Evolutionary conservation across 2,888 invertebrate species (phyloP).

Genomic region (Hipparchia semele): DNA sequence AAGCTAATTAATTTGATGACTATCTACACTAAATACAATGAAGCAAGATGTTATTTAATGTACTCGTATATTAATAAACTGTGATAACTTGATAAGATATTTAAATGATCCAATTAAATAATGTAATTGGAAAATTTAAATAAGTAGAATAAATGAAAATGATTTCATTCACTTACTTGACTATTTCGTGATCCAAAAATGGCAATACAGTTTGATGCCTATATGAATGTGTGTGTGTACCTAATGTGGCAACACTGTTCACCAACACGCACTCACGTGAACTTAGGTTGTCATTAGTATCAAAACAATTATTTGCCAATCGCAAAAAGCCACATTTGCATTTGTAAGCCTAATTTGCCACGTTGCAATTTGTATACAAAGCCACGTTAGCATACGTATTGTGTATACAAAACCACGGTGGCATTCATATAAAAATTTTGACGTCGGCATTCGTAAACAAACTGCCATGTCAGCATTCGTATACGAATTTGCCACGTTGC

Average conservation of each 20-base stretch:
- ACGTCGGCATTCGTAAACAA: background rate
- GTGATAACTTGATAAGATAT: background rate
- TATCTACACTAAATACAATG: constrained; percentile 7
- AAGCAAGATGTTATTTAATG: background rate
- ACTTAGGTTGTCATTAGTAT: background rate
- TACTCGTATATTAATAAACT: background rate
- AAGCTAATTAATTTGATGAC: constrained; percentile 16
- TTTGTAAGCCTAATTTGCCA: too few relatives aligned
- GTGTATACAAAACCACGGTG: too few relatives aligned
- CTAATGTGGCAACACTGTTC: background rate
- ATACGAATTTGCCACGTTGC: too few relatives aligned
- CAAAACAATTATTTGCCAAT: too few relatives aligned
- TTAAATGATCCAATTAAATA: background rate
- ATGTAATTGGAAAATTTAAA: background rate
- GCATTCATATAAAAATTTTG: too few relatives aligned
- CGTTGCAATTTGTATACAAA: too few relatives aligned
- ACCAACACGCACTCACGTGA: background rate
- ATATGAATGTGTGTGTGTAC: background rate
- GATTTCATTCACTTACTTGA: background rate
- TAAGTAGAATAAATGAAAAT: background rate
- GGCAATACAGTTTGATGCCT: background rate
- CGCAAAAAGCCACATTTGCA: too few relatives aligned
- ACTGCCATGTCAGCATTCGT: background rate
- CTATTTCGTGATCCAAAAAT: background rate
- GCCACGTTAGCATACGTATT: background rate